Conservation (phyloP, 1,140 invertebrate genomes). For the Tetranychus cinnabarinus region DNA sequence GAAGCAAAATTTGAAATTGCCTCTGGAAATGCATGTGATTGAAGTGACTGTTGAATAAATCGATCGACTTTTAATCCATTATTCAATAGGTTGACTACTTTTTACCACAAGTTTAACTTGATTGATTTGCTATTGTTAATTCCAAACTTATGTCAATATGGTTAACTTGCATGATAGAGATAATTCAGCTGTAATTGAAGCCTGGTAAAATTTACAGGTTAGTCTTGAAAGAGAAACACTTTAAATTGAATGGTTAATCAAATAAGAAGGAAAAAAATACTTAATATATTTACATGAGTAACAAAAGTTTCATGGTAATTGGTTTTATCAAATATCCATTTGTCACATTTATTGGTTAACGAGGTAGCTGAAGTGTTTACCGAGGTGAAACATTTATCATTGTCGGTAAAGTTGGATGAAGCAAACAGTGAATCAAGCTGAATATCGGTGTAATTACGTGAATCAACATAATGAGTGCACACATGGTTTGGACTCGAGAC, state of each 20-base stretch:
- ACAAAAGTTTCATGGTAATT: constrained; percentile 21
- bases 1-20: too few relatives aligned
- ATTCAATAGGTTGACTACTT: too few relatives aligned
- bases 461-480: constrained; percentile 19
- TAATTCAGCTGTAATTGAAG: not conserved
- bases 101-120: too few relatives aligned
- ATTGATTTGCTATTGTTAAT: not conserved
- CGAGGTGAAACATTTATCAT: constrained; percentile 12
- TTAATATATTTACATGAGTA: constrained; percentile 18
- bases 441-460: not conserved
- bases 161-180: not conserved
- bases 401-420: constrained; percentile 13
- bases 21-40: too few relatives aligned
- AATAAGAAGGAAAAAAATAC: not conserved
- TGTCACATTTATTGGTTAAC: constrained; percentile 14
- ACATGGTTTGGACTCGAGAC: constrained; percentile 29
- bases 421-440: not conserved
- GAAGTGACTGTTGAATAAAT: too few relatives aligned
- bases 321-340: constrained; percentile 21
- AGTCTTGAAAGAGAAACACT: not conserved
- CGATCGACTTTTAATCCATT: too few relatives aligned
- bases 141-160: not conserved
- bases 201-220: not conserved
- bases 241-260: not conserved
- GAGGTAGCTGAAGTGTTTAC: too few relatives aligned